Evolutionary conservation across 2,888 invertebrate species (phyloP).

Genomic region (Torymus auratus): DNA sequence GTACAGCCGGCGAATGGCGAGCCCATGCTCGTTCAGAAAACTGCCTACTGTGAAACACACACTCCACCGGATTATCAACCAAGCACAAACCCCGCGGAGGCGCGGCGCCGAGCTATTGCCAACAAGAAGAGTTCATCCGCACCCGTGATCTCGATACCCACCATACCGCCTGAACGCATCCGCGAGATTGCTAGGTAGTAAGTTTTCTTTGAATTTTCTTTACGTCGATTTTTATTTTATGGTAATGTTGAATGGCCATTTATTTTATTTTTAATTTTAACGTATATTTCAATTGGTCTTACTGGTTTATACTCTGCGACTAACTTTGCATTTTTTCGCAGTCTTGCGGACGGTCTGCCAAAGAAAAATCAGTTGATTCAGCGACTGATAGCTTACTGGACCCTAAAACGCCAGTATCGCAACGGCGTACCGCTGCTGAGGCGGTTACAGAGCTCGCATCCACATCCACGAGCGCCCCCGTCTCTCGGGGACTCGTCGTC

Average conservation of each 20-base stretch:
- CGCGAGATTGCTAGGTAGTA: slow-evolving; percentile 90
- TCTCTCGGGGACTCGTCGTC: slow-evolving; percentile 69
- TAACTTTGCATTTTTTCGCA: slow-evolving; percentile 40
- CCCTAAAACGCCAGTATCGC: slow-evolving; percentile 93
- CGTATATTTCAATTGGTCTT: too few relatives aligned
- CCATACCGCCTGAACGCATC: slow-evolving; percentile 91
- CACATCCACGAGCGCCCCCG: slow-evolving; percentile 71
- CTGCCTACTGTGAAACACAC: slow-evolving; percentile 97
- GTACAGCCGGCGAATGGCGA: slow-evolving; percentile 83
- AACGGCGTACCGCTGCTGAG: slow-evolving; percentile 97
- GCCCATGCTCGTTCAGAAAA: slow-evolving; percentile 93
- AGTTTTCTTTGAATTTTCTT: background rate
- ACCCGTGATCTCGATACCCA: slow-evolving; percentile 95
- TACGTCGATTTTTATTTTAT: background rate
- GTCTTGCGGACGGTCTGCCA: slow-evolving; percentile 78
- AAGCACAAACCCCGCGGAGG: slow-evolving; percentile 74
- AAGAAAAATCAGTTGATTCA: slow-evolving; percentile 92
- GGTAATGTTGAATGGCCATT: too few relatives aligned
- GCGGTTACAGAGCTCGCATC: slow-evolving; percentile 83
- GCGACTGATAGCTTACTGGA: slow-evolving; percentile 97
- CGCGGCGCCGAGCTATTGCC: slow-evolving; percentile 77
- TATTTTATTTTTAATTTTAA: too few relatives aligned
- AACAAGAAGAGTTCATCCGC: slow-evolving; percentile 91
- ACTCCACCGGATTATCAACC: slow-evolving; percentile 83
- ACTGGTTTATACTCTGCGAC: too few relatives aligned